Conservation (phyloP, 2,113 vertebrate genomes). For the Amblyopsis rosae region DNA sequence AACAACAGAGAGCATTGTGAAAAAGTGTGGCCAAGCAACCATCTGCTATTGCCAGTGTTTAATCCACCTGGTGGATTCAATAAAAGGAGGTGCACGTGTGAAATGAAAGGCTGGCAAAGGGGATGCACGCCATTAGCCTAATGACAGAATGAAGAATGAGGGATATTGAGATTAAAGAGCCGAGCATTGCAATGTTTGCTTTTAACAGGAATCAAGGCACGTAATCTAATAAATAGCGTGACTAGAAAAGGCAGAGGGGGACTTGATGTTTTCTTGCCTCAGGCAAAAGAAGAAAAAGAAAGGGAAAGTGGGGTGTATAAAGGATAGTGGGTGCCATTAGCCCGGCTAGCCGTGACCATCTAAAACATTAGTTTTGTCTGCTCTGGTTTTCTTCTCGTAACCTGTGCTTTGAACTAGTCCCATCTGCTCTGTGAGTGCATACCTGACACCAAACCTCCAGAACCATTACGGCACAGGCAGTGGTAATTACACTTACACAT, state of each 20-base stretch:
- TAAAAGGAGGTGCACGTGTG: conserved; percentile 73
- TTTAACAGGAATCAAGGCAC: conserved; percentile 74
- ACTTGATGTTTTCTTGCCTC: conserved; percentile 41
- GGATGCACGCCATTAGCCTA: conserved; percentile 86
- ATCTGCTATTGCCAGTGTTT: conserved; percentile 76
- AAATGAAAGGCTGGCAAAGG: conserved; percentile 73
- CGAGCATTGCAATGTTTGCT: conserved; percentile 69
- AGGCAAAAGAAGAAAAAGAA: conserved; percentile 45
- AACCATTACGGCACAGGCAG: conserved; percentile 64
- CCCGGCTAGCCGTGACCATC: conserved; percentile 62
- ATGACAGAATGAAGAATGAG: conserved; percentile 84
- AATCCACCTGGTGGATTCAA: conserved; percentile 71
- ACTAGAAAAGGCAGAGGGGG: conserved; percentile 23
- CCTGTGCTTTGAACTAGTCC: conserved; percentile 70
- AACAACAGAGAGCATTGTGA: conserved; percentile 45
- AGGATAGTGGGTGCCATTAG: conserved; percentile 59
- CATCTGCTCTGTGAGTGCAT: conserved; percentile 46
- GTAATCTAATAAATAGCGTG: conserved; percentile 68
- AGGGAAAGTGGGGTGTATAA: conserved; percentile 54
- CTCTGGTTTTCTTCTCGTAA: conserved; percentile 61
- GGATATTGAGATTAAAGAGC: conserved; percentile 73
- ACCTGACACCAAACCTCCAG: conserved; percentile 64
- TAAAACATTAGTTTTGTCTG: conserved; percentile 62
- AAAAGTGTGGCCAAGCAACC: conserved; percentile 65
- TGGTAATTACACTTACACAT: conserved; percentile 77